phyloP scores from a whole-genome alignment of 2,113 vertebrate genomes.

The Gnathonemus longibarbis region DNA sequence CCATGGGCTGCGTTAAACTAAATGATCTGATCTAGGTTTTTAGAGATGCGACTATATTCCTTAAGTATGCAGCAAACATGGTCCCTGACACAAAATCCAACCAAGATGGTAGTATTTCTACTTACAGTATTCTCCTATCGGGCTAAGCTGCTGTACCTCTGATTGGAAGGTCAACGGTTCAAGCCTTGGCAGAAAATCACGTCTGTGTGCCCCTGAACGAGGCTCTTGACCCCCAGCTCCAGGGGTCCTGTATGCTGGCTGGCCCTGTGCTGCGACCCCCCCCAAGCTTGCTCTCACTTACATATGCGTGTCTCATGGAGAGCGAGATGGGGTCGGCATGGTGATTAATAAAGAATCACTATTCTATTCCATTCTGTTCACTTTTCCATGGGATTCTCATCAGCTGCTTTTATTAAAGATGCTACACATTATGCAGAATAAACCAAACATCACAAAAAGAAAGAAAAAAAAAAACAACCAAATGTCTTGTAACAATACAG shows the following conservation, averaged over 20 bases:
- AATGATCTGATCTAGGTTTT: neutral
- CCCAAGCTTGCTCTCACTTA: neutral
- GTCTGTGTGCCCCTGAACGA: neutral
- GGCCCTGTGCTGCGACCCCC: neutral
- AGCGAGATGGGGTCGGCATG: neutral
- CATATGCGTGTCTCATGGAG: neutral
- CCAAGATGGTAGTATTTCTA: neutral
- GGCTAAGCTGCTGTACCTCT: neutral
- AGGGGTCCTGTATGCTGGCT: neutral
- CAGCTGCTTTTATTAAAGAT: neutral
- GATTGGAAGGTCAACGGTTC: neutral
- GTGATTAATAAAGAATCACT: neutral
- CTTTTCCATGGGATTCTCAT: neutral
- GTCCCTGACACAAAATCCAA: neutral
- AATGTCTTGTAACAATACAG: neutral
- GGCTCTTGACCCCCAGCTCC: neutral
- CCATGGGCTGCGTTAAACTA: neutral
- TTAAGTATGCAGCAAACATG: neutral
- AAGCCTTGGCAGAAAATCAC: neutral
- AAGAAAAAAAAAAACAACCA: neutral
- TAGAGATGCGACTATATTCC: neutral
- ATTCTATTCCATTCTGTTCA: neutral
- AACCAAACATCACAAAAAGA: neutral
- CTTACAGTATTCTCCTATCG: neutral
- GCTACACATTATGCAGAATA: neutral